Evolutionary conservation across 2,888 invertebrate genomes (phyloP).

Genomic region (Pelosia muscerda): DNA sequence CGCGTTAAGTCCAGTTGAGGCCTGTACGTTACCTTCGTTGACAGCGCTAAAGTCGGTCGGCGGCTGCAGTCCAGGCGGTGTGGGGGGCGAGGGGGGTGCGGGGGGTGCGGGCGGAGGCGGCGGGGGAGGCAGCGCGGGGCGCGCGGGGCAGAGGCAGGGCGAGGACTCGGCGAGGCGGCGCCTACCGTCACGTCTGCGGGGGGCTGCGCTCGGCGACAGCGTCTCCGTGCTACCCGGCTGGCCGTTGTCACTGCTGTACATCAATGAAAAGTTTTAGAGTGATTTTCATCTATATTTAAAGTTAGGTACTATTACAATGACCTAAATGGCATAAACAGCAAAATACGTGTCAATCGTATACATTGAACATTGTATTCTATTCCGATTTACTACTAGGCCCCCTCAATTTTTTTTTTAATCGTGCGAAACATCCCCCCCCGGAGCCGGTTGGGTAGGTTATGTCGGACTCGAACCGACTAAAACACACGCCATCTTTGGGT

Average conservation of each 20-base stretch:
- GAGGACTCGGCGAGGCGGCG: slow-evolving; percentile 73
- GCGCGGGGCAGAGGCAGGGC: slow-evolving; percentile 75
- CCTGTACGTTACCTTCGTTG: slow-evolving; percentile 81
- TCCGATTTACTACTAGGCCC: no score
- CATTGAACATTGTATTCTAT: no score
- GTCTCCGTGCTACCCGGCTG: slow-evolving; percentile 74
- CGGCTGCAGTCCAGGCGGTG: slow-evolving; percentile 31
- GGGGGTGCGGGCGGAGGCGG: slow-evolving; percentile 64
- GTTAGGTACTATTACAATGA: no score
- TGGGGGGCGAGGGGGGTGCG: slow-evolving; percentile 44
- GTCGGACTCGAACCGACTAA: no score
- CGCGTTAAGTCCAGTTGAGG: slow-evolving; percentile 68
- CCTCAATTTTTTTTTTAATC: no score
- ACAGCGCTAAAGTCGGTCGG: slow-evolving; percentile 82
- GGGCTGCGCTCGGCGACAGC: slow-evolving; percentile 58
- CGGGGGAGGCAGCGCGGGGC: slow-evolving; percentile 71
- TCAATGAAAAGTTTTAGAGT: slow-evolving; percentile 22
- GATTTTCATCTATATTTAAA: not conserved
- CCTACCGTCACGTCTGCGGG: slow-evolving; percentile 64
- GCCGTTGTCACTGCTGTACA: slow-evolving; percentile 78
- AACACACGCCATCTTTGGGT: no score
- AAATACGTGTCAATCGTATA: no score
- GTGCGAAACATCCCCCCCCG: no score
- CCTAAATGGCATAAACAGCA: no score
- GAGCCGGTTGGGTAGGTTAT: no score